Base-by-base conservation (phyloP, 2,797 vertebrate genomes). In the Sebastes diaconus region DNA sequence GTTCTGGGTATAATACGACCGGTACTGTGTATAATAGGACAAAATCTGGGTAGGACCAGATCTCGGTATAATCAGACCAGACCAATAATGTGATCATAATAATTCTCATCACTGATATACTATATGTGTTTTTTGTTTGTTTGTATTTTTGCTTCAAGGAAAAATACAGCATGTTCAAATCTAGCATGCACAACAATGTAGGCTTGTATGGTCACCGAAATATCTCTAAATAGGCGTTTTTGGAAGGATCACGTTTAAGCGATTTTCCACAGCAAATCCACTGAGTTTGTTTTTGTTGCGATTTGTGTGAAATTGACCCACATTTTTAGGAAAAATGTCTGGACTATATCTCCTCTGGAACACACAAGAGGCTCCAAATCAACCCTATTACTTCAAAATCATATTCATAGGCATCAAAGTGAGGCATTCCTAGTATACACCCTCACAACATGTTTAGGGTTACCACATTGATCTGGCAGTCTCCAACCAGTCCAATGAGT, bases 271-370 rank as follows among this genome's bases (percentile, higher is more conserved):
- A 34, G 32, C 32, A 20, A 50, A 54, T 50, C 46, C 7, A 54
- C 20, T n/a, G 2, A 22, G 9, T 54, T 54, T 22, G 20, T 54
- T 54, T 54, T 54, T 54, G 50, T 54, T 22, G 0, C 9, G 0
- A 22, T 54, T 22, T 1, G 20, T 54, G 20, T 54, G 50, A 54
- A 22, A 6, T 54, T 54, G 50, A 54, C 50, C 50, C 50, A 54
- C 50, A 54, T 54, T 54, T 50, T 54, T 54, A 22, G 50, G 20
- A 3, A 54, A 11, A 54, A 54, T 54, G 4, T 22, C 50, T 54
- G 50, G 50, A n/a, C 20, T 52, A 52, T n/a, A 8, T 57, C 64
- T 75, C 24, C 71, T 59, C 54, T 27, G 55, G 30, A 60, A 24
- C 34, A 57, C 50, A 46, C 36, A 25, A 42, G 46, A 32, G 9